Evolutionary conservation across 2,113 vertebrate species (phyloP).

Genomic region (Porphyrio hochstetteri): DNA sequence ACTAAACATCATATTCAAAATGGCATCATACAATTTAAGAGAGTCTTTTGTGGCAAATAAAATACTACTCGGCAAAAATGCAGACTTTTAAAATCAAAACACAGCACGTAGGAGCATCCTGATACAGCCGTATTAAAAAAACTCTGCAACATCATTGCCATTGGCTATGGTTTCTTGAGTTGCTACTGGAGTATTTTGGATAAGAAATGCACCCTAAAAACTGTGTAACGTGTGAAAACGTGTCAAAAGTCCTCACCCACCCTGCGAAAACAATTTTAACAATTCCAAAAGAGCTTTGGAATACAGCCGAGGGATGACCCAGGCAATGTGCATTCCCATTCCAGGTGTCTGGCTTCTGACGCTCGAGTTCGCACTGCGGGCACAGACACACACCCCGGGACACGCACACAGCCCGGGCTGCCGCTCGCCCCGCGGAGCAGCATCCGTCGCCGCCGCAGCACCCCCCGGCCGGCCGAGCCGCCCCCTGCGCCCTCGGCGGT

Average conservation of each 20-base stretch:
- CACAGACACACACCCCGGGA: too few species aligned
- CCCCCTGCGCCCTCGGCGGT: not conserved
- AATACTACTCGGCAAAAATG: not conserved
- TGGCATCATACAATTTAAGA: not conserved
- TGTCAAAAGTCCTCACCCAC: accelerated
- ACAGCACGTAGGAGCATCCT: not conserved
- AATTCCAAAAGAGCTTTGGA: not conserved
- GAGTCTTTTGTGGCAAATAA: not conserved
- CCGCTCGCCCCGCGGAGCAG: not conserved
- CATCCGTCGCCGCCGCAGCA: not conserved
- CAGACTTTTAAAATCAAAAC: not conserved
- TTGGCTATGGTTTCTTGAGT: not conserved
- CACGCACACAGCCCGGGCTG: too few species aligned
- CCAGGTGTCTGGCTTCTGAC: accelerated
- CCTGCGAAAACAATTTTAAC: accelerated
- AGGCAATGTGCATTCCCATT: too few species aligned
- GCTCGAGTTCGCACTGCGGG: accelerated
- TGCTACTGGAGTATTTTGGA: not conserved
- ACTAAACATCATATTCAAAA: not conserved
- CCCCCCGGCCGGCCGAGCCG: not conserved
- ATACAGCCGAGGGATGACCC: accelerated
- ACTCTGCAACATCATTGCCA: too few species aligned
- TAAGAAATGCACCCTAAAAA: not conserved
- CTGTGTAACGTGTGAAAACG: accelerated
- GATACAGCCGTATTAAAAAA: not conserved